Evolutionary conservation across 2,113 vertebrate genomes (phyloP), one percentile per base, ranked within the genome.

Genomic region (Toxostoma redivivum): DNA sequence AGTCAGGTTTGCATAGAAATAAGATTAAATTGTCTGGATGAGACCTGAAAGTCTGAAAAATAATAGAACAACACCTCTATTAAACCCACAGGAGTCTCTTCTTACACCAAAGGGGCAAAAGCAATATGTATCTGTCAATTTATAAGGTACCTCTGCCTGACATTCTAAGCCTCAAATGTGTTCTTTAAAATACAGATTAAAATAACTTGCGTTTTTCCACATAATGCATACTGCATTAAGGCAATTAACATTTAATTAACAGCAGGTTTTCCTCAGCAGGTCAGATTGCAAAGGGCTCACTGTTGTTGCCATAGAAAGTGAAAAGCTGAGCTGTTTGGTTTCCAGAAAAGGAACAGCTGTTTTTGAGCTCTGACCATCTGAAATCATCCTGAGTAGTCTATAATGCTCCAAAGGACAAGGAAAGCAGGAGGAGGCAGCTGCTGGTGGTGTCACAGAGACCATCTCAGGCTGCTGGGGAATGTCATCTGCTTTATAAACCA

Each of bases 191-290:
- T 94, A 95, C 72, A 97, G 94, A 96, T 96, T 97, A 97, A 98
- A 98, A 96, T 95, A 98, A 97, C 92, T 96, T 82, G 72, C 15
- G 1, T 97, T 98, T 98, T 98, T 94, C 94, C 86, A 96, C 96
- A 96, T 95, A 97, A 97, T 95, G 90, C 85, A 90, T 81, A 78
- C 90, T 97, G 96, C 95, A 98, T 98, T 98, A 97, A 97, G 98
- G 97, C 98, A 99, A 99, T 99, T 99, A 99, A 98, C 98, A 97
- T 97, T 98, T 98, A 99, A 99, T 99, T 99, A 99, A 97, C 94
- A 97, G 97, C 98, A 97, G 98, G 97, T 98, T 98, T 98, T 97
- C 96, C 98, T 97, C 88, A 2, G 97, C 98, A 98, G 98, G 97
- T 98, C 98, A 98, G 98, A 98, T 97, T 99, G 88, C 37, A 8